Evolutionary conservation across 2,797 vertebrate species (phyloP), one percentile per base, ranked within the genome.

Genomic region (Botia almorhae): DNA sequence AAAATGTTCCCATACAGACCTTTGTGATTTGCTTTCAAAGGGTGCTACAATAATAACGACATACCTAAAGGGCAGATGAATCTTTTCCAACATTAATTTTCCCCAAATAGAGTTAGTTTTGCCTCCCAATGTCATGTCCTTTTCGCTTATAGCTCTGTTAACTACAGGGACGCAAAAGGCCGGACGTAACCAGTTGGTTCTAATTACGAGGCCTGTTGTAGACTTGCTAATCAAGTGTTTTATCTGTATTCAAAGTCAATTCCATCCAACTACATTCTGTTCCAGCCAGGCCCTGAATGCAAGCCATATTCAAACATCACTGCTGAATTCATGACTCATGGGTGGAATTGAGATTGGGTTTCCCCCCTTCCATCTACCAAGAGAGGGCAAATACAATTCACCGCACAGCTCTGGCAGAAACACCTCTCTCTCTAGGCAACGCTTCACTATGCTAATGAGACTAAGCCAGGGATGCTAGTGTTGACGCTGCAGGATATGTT

Each of bases 401-500:
- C 76, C 11, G 63, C 70, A 68, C 70, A 67, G 82, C 19, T 56
- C 81, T 81, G 56, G 85, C 79, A 81, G 81, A 78, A 80, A 73
- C 65, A 55, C 77, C 81, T 72, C 76, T 88, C 83, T 88, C 90
- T 92, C 91, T 53, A 84, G 87, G 92, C 91, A 83, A 89, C 77
- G 86, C 89, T 91, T 92, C 90, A 70, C 86, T 84, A 90, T 90
- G 90, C 87, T 90, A 90, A 92, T 87, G 86, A 89, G 86, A 86
- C 79, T 88, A 89, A 90, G 91, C 88, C 85, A 29, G 86, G 83
- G 83, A 89, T 92, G 78, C 77, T 89, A 81, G 68, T 92, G 90
- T 93, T 93, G 88, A 91, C 0, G 89, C 91, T 91, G 90, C 85
- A 76, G 91, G 93, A 93, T 84, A 90, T 87, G 86, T 91, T 76